A percentile compares a stretch with the other conserved stretches of the same genome.
Conservation (phyloP, 1,140 invertebrate species). For the Solenopsis invicta region DNA sequence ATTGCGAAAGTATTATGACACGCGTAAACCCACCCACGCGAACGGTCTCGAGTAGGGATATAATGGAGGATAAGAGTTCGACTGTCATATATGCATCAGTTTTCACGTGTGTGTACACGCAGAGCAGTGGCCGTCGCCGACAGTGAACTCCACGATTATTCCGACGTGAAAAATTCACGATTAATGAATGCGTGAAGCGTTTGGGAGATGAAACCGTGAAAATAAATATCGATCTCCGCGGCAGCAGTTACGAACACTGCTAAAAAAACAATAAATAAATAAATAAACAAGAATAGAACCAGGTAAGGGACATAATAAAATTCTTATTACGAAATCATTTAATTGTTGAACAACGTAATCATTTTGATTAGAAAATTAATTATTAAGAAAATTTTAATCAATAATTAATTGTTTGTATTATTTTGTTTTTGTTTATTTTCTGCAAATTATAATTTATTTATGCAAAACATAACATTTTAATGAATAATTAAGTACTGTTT, state of each 20-base stretch:
- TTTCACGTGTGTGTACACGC: constrained; percentile 38
- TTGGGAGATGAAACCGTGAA: constrained; percentile 5
- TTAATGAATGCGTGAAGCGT: constrained; percentile 4
- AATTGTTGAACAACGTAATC: neutral
- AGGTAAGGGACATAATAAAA: neutral
- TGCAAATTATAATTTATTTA: no score
- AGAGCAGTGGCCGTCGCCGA: neutral
- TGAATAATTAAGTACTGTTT: no score
- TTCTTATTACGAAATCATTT: neutral
- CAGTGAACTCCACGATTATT: neutral
- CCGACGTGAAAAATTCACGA: neutral
- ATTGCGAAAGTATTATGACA: constrained; percentile 40
- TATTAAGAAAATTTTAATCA: no score
- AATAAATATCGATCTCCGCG: constrained; percentile 23
- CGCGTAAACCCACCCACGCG: constrained; percentile 43
- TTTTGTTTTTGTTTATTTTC: no score
- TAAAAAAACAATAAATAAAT: constrained; percentile 39
- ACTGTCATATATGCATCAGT: constrained; percentile 42
- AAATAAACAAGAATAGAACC: neutral
- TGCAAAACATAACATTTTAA: no score
- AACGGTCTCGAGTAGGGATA: neutral
- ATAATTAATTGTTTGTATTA: no score
- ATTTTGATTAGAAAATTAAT: no score
- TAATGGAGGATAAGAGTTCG: neutral
- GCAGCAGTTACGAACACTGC: neutral